A percentile compares a stretch with the other conserved stretches of the same genome.
Conservation (phyloP, 2,113 vertebrate genomes). For the Dermatemys mawii region DNA sequence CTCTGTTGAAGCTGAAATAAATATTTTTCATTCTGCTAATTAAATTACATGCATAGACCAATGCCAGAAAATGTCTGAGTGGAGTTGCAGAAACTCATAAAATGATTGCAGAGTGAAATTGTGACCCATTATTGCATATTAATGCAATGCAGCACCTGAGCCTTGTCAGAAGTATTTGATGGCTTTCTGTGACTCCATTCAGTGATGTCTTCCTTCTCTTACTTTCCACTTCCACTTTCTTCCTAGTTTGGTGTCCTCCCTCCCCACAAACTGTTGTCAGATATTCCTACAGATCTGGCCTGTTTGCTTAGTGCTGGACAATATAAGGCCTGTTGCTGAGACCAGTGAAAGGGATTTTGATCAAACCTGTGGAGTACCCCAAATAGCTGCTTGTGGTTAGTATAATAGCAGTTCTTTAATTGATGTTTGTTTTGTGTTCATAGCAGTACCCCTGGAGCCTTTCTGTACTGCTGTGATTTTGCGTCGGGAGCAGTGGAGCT, state of each 20-base stretch:
- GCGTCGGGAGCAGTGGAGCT: conserved; percentile 87
- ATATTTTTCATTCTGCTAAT: conserved; percentile 12
- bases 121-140: conserved; percentile 33
- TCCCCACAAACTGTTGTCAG: conserved; percentile 39
- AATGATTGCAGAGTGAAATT: neutral
- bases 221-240: conserved; percentile 19
- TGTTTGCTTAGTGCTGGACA: conserved; percentile 46
- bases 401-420: conserved; percentile 44
- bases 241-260: neutral
- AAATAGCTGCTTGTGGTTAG: conserved; percentile 43
- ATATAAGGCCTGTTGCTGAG: conserved; percentile 41
- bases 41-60: neutral
- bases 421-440: conserved; percentile 67
- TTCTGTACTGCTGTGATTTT: conserved; percentile 95
- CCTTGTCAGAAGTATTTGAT: conserved; percentile 3
- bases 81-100: neutral
- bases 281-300: conserved; percentile 52
- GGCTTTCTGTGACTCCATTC: neutral
- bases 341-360: conserved; percentile 37
- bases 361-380: conserved; percentile 50
- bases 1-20: neutral
- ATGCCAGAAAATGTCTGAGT: neutral
- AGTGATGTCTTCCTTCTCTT: conserved; percentile 36
- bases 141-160: conserved; percentile 28
- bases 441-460: conserved; percentile 80